phyloP scores from a whole-genome alignment of 2,113 vertebrate genomes.

The Ctenomys sociabilis region DNA sequence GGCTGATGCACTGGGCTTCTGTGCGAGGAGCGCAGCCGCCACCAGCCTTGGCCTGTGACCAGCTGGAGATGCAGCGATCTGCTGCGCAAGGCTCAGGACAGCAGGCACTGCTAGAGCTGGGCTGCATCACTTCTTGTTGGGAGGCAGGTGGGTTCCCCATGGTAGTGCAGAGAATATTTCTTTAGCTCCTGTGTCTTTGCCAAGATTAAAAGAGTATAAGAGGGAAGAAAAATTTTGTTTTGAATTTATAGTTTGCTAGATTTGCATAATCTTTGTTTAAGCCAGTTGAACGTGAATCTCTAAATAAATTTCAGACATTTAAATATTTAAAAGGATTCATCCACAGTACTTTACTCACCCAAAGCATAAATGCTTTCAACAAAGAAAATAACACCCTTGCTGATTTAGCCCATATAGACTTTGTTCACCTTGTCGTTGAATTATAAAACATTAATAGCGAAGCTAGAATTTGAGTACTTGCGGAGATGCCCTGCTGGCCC shows the following conservation, averaged over 20 bases:
- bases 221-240: slow-evolving; percentile 70
- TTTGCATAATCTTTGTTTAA: slow-evolving; percentile 77
- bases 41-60: not conserved
- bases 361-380: slow-evolving; percentile 72
- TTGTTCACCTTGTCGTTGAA: slow-evolving; percentile 78
- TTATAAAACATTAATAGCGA: slow-evolving; percentile 72
- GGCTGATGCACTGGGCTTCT: not conserved
- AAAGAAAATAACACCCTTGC: slow-evolving; percentile 69
- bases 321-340: slow-evolving; percentile 73
- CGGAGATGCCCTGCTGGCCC: slow-evolving; percentile 61
- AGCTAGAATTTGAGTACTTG: slow-evolving; percentile 71
- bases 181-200: slow-evolving; percentile 38
- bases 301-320: slow-evolving; percentile 75
- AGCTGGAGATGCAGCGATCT: not conserved
- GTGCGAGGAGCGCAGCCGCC: not conserved
- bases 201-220: slow-evolving; percentile 66
- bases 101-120: not conserved
- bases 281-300: slow-evolving; percentile 68
- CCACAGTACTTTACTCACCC: slow-evolving; percentile 70
- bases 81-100: not conserved
- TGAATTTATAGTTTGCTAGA: slow-evolving; percentile 66
- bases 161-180: slow-evolving; percentile 30
- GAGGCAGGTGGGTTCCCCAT: not conserved
- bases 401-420: slow-evolving; percentile 62
- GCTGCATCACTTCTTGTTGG: not conserved